Conservation (phyloP, 2,888 invertebrate species). For the Agrenia bidenticulata region DNA sequence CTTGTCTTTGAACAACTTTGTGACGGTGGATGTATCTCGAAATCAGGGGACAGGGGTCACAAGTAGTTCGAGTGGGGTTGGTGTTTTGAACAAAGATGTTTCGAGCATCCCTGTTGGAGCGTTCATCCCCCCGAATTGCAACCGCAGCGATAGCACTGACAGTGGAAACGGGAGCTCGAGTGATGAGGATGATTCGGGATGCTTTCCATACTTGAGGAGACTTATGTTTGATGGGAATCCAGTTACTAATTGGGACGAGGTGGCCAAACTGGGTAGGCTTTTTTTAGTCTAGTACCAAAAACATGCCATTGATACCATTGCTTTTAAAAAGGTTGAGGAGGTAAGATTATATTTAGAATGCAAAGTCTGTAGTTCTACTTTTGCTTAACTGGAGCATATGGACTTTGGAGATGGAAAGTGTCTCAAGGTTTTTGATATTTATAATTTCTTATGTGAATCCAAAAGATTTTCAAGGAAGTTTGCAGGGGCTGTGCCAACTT, state of each 20-base stretch:
- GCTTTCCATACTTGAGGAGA: conserved; percentile 47
- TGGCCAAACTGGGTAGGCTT: conserved; percentile 49
- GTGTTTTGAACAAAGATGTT: too few relatives aligned
- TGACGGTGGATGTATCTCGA: conserved; percentile 54
- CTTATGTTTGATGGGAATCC: conserved; percentile 52
- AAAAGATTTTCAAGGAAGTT: too few relatives aligned
- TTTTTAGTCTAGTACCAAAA: too few relatives aligned
- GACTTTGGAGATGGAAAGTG: too few relatives aligned
- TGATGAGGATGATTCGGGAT: conserved; percentile 48
- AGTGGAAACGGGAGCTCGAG: conserved; percentile 51
- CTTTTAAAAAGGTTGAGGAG: too few relatives aligned
- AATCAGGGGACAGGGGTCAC: conserved; percentile 54
- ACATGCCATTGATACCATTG: too few relatives aligned
- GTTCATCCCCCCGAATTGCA: conserved; percentile 17
- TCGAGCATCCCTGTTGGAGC: too few relatives aligned
- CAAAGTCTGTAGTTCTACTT: neutral
- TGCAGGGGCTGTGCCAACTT: too few relatives aligned
- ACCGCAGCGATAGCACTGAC: conserved; percentile 46
- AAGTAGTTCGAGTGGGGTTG: neutral
- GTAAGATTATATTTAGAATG: too few relatives aligned
- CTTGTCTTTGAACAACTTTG: conserved; percentile 81
- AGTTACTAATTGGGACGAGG: conserved; percentile 39
- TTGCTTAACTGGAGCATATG: neutral
- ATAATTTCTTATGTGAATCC: too few relatives aligned
- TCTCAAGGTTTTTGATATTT: too few relatives aligned